phyloP scores from a whole-genome alignment of 2,888 invertebrate genomes.

The Spilarctia lutea region DNA sequence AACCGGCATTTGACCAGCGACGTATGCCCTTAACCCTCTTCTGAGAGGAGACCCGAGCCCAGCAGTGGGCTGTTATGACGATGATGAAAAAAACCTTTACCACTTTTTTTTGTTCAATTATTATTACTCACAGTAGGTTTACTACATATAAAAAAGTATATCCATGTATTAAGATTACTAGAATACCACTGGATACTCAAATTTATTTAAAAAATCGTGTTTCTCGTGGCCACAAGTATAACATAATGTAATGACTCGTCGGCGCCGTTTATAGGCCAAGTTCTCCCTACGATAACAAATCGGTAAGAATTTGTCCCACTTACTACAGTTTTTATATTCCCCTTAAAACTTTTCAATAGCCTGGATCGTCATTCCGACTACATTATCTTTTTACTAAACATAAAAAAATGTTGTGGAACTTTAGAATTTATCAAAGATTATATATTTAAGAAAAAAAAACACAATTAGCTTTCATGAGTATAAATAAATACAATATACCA shows the following conservation, averaged over 20 bases:
- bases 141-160: no score
- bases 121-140: no score
- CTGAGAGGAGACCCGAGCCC: no score
- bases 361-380: slow-evolving; percentile 31
- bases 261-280: slow-evolving; percentile 60
- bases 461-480: background rate
- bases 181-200: background rate
- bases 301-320: slow-evolving; percentile 52
- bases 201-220: background rate
- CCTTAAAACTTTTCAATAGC: slow-evolving; percentile 49
- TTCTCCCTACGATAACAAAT: slow-evolving; percentile 64
- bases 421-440: slow-evolving; percentile 36
- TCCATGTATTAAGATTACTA: no score
- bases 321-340: slow-evolving; percentile 46
- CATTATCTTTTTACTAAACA: slow-evolving; percentile 49
- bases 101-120: background rate
- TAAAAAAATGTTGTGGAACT: slow-evolving; percentile 35
- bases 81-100: no score
- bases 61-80: no score
- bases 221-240: slow-evolving; percentile 32
- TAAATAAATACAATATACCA: no score
- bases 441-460: background rate
- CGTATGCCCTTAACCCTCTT: no score
- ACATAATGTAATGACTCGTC: slow-evolving; percentile 57
- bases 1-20: no score